Base-by-base conservation (phyloP, 2,113 vertebrate species). In the Cynoglossus semilaevis region DNA sequence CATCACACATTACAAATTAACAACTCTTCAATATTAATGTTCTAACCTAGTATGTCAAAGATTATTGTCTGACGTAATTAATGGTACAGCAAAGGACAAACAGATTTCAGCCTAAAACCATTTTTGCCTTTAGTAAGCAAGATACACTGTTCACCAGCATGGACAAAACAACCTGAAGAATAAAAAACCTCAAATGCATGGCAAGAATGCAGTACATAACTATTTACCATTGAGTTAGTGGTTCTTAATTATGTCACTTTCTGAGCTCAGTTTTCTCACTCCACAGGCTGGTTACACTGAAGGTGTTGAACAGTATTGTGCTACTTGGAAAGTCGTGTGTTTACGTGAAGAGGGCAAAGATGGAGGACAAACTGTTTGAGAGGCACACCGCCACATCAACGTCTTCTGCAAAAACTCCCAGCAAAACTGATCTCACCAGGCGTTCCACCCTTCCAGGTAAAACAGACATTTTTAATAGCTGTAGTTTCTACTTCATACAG, bases 241-340 rank as follows among this genome's bases (percentile, higher is more conserved):
- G 5, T 17, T 16, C 14, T 60, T 15, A 52, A 14, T 44, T 43
- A 45, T 50, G 36, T 17, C 41, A 3, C 14, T 15, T 16, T 52
- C 18, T 72, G 18, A 64, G 29, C 13, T 7, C 35, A 11, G 7
- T 0, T 11, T 5, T 50, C 68, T 66, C n/a, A 40, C 52, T 76
- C 50, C 74, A 3, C 56, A 99, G 97, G 58, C 83, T 99, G 80
- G 92, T 98, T 58, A 92, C 95, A 14, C 85, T 98, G 1, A 98
- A 98, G 85, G 92, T 99, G 18, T 85, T 99, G 48, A 99, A 98
- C 78, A 98, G 96, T 68, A 95, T 99, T 4, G 91, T 99, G 62
- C 91, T 99, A n/a, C 80, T 99, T 86, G 97, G 97, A 12, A 99
- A 98, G 70, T 98, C 97, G 0, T 98, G 95, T 70, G 90, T 94